Evolutionary conservation across 2,797 vertebrate species (phyloP), one percentile per base, ranked within the genome.

Genomic region (Gymnopithys bicolor): DNA sequence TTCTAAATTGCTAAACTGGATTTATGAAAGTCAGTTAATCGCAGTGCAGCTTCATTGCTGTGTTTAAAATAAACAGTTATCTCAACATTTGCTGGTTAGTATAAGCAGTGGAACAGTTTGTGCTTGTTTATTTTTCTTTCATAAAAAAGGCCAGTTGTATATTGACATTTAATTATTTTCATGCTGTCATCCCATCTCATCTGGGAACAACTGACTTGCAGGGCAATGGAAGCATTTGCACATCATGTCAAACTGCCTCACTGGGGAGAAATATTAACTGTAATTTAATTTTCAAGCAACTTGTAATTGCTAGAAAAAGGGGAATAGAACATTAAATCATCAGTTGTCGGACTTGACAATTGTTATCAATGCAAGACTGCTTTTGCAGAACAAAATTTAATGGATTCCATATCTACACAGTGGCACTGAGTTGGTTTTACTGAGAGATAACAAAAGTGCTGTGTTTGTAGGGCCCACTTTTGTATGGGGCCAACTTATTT

Each of bases 211-310:
- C 84, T 89, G 92, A 83, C 73, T 95, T 77, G 45, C 25, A 84
- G 84, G 74, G 78, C 85, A 94, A 10, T 14, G 41, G 68, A 91
- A 90, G 82, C 52, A 56, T 94, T 94, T 89, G 82, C 89, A 89
- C 78, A 64, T 85, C 56, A 15, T 73, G 48, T 93, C 87, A 91
- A 62, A 67, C 39, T 7, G 27, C 39, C 49, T 95, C 62, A 25
- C 69, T 87, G 69, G 64, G 62, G 89, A 96, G 83, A 92, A 93
- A 82, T 67, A 82, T 32, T 93, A 84, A 87, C 66, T 62, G 35
- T 66, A 94, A 87, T 95, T 90, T 81, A 90, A 92, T 94, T 96
- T 93, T 89, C 64, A 73, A 70, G 78, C 75, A 79, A 87, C 70
- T 76, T 82, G 62, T 84, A 95, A 76, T 95, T 87, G 84, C 48